These are phyloP conservation scores for Apostichopus californicus DNA, from an alignment of 35 echinoderm and acorn worm species.

Conservation along the genomic window DNA sequence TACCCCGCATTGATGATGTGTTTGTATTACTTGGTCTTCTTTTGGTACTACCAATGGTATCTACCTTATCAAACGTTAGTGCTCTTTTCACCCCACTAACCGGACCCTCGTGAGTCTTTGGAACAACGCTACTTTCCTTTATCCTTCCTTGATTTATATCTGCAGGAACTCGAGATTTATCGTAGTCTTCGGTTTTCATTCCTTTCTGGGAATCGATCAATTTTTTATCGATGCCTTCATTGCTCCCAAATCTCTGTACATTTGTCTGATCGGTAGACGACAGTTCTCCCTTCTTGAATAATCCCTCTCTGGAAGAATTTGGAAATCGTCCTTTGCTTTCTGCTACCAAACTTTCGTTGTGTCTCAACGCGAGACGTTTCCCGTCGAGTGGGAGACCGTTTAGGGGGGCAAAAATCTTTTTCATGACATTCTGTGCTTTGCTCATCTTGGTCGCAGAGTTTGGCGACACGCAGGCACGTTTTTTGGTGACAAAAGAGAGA, in stretches of 20 bases:
- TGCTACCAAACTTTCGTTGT: neutral
- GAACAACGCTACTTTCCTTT: no score
- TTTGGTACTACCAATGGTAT: neutral
- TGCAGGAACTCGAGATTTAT: no score
- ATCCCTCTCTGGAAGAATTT: neutral
- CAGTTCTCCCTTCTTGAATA: neutral
- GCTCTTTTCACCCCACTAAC: no score
- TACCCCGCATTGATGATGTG: neutral
- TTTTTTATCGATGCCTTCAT: neutral
- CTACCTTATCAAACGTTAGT: no score
- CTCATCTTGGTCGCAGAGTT: neutral
- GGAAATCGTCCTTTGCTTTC: neutral
- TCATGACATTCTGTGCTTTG: neutral
- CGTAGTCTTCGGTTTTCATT: neutral
- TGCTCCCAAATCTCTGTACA: neutral
- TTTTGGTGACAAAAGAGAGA: conserved; percentile 2
- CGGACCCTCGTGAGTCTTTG: no score
- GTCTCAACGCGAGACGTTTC: neutral
- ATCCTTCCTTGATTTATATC: no score
- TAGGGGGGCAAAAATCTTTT: neutral
- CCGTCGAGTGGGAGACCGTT: neutral
- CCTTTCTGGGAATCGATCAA: neutral
- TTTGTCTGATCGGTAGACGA: neutral
- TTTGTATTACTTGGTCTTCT: neutral
- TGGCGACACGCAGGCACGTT: neutral